These are phyloP conservation scores for Otolemur crassicaudatus DNA, from an alignment of 2,797 vertebrate genomes.

Conservation along the genomic window DNA sequence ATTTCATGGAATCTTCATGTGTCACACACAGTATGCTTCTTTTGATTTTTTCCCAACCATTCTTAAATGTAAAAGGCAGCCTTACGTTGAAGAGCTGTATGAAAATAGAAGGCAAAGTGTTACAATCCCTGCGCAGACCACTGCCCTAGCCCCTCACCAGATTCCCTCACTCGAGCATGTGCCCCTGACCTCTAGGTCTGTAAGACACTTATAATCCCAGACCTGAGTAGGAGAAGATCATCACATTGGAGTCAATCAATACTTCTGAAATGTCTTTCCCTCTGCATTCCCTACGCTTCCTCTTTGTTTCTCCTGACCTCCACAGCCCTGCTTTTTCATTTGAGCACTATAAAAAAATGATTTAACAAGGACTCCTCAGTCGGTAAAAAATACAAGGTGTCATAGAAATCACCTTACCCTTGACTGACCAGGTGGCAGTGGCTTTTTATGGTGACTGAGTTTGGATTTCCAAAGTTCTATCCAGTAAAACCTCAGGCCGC, in stretches of 20 bases:
- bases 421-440: fast-evolving
- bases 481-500: background rate
- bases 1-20: background rate
- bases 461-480: background rate
- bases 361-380: background rate
- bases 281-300: fast-evolving
- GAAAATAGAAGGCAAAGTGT: background rate
- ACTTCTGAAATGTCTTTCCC: background rate
- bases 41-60: background rate
- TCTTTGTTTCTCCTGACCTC: background rate
- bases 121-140: background rate
- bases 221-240: fast-evolving
- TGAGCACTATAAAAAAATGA: too few relatives aligned
- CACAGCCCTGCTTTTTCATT: background rate
- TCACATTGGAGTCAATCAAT: fast-evolving
- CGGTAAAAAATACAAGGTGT: background rate
- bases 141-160: background rate
- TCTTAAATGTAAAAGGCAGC: background rate
- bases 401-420: background rate
- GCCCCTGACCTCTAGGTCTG: background rate
- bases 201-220: background rate
- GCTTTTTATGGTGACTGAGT: background rate
- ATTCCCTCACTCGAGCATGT: fast-evolving
- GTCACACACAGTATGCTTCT: background rate
- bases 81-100: background rate